These are phyloP conservation scores for Ellobium chinense DNA, from an alignment of 2,888 invertebrate genomes.

Conservation along the genomic window DNA sequence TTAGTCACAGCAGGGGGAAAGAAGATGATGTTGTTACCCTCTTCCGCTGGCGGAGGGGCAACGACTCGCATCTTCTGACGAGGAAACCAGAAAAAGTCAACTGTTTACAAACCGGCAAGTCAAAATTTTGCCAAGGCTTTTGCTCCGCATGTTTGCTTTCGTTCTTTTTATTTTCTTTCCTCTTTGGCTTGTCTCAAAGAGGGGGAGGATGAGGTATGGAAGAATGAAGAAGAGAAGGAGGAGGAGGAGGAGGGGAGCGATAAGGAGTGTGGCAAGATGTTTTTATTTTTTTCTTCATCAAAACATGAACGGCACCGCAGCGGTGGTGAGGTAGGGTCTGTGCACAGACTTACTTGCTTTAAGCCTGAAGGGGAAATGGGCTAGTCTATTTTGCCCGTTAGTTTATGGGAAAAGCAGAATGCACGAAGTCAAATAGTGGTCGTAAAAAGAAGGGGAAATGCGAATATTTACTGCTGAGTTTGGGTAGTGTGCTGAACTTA, in stretches of 20 bases:
- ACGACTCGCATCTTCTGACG: background rate
- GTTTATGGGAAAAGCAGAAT: constrained; percentile 15
- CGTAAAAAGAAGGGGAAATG: too few relatives aligned
- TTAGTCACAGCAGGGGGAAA: background rate
- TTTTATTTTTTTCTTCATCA: constrained; percentile 1
- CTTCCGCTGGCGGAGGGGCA: constrained; percentile 21
- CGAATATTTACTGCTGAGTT: too few relatives aligned
- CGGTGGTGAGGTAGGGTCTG: background rate
- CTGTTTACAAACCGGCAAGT: constrained; percentile 23
- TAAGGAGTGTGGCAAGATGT: background rate
- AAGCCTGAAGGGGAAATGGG: background rate
- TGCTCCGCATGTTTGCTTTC: background rate
- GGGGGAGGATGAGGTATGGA: background rate
- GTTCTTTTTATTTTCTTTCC: background rate
- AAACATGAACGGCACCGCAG: background rate
- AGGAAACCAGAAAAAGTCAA: constrained; percentile 23
- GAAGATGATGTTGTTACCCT: background rate
- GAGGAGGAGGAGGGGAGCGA: background rate
- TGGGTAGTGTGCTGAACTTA: too few relatives aligned
- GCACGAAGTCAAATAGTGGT: background rate
- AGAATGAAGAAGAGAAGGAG: background rate
- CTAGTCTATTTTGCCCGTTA: constrained; percentile 10
- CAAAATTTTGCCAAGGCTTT: background rate
- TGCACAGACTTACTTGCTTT: background rate
- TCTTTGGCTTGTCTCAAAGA: background rate